Evolutionary conservation across 2,888 invertebrate genomes (phyloP).

Genomic region (Nipponacmea schrenckii): DNA sequence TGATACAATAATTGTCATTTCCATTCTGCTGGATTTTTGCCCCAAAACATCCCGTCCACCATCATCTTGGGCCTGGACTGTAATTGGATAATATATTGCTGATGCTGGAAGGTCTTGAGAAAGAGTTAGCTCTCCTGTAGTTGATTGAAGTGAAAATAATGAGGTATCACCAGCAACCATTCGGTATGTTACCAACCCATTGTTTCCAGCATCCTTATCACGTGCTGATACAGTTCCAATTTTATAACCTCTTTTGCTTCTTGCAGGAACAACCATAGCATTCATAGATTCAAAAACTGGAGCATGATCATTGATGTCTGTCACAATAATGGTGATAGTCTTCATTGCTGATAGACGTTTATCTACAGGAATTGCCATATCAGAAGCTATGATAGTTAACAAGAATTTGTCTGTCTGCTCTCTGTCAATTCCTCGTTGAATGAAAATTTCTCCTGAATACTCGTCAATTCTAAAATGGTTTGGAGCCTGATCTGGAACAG

Average conservation of each 20-base stretch:
- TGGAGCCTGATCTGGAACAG: constrained; percentile 72
- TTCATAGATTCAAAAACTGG: constrained; percentile 85
- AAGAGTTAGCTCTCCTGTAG: constrained; percentile 28
- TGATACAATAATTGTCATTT: constrained; percentile 36
- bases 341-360: constrained; percentile 87
- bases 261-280: constrained; percentile 76
- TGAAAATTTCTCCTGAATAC: constrained; percentile 88
- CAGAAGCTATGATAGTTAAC: constrained; percentile 89
- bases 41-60: constrained; percentile 20
- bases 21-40: constrained; percentile 31
- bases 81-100: constrained; percentile 3
- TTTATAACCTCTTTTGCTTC: constrained; percentile 71
- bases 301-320: constrained; percentile 92
- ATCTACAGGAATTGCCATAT: constrained; percentile 82
- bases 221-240: constrained; percentile 85
- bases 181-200: constrained; percentile 84
- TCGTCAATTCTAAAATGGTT: constrained; percentile 83
- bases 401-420: constrained; percentile 90
- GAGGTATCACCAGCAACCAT: constrained; percentile 20
- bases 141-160: constrained; percentile 26
- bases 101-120: constrained; percentile 14
- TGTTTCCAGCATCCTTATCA: constrained; percentile 90
- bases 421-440: constrained; percentile 86
- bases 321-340: constrained; percentile 84
- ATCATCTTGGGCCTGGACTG: constrained; percentile 18